Percentiles rank a stretch among this genome's conserved stretches.
These are phyloP conservation scores for Apamea anceps DNA, from an alignment of 2,888 invertebrate genomes.

Conservation along the genomic window DNA sequence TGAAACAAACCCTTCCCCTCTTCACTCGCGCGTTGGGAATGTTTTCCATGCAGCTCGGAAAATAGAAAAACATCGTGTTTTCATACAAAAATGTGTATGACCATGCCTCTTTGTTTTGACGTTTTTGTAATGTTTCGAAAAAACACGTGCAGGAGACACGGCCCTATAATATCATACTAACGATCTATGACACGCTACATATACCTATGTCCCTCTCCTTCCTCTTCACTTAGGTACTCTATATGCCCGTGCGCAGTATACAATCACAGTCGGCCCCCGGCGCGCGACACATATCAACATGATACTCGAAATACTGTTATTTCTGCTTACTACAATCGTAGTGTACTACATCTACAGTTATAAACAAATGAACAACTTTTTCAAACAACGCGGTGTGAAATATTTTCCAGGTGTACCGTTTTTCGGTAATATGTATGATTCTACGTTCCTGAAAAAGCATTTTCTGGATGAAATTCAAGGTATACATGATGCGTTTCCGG, in stretches of 20 bases:
- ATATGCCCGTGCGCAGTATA: constrained; percentile 2
- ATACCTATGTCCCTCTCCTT: background rate
- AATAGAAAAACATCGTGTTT: too few relatives aligned
- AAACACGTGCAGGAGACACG: too few relatives aligned
- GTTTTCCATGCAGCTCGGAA: too few relatives aligned
- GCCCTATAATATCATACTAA: background rate
- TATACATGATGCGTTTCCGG: constrained; percentile 79
- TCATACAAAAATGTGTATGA: too few relatives aligned
- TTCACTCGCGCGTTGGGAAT: too few relatives aligned
- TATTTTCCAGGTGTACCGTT: constrained; percentile 78
- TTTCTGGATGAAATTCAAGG: constrained; percentile 75
- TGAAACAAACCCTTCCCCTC: too few relatives aligned
- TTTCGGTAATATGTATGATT: constrained; percentile 78
- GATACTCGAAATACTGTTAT: constrained; percentile 79
- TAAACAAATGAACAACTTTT: constrained; percentile 73
- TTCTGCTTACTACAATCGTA: constrained; percentile 72
- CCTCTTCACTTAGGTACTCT: constrained; percentile 4
- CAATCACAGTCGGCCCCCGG: constrained; percentile 17
- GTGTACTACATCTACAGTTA: constrained; percentile 74
- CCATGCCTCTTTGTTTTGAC: too few relatives aligned
- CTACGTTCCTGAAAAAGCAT: constrained; percentile 74
- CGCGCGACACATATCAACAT: constrained; percentile 68
- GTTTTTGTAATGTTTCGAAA: too few relatives aligned
- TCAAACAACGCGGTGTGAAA: constrained; percentile 75
- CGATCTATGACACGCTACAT: background rate